Evolutionary conservation across 2,888 invertebrate species (phyloP).

Genomic region (Strigamia transsilvanica): DNA sequence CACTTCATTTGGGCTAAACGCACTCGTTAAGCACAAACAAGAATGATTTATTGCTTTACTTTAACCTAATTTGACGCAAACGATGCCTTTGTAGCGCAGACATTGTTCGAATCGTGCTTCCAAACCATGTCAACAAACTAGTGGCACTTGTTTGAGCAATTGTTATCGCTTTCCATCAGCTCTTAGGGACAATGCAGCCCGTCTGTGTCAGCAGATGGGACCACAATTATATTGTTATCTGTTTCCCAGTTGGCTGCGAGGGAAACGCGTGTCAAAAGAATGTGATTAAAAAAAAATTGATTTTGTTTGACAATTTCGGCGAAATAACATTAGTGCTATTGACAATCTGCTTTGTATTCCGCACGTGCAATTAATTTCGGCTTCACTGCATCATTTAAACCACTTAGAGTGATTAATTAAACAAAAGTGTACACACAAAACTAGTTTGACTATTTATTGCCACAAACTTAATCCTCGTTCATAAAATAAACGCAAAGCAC

Average conservation of each 20-base stretch:
- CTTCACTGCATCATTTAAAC: too few species aligned
- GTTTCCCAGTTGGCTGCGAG: neutral
- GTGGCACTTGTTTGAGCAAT: constrained; percentile 28
- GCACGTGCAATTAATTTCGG: too few species aligned
- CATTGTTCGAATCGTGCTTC: neutral
- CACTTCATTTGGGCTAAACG: neutral
- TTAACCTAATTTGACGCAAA: neutral
- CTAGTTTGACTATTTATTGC: too few species aligned
- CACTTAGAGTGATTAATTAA: too few species aligned
- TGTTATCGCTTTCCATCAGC: constrained; percentile 27
- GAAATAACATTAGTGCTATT: too few species aligned
- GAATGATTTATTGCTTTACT: neutral
- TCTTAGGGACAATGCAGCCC: neutral
- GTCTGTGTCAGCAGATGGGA: constrained; percentile 21
- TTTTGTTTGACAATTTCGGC: too few species aligned
- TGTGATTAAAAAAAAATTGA: too few species aligned
- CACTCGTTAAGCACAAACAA: neutral
- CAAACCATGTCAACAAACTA: neutral
- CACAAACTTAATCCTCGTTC: too few species aligned
- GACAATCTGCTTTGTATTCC: too few species aligned
- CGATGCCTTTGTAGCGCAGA: neutral
- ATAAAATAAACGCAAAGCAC: too few species aligned
- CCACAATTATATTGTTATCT: constrained; percentile 41
- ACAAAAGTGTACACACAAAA: too few species aligned
- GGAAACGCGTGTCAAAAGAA: too few species aligned